Evolutionary conservation across 1,140 invertebrate genomes (phyloP), one percentile per base, ranked within the genome.

Genomic region (Camponotus floridanus): DNA sequence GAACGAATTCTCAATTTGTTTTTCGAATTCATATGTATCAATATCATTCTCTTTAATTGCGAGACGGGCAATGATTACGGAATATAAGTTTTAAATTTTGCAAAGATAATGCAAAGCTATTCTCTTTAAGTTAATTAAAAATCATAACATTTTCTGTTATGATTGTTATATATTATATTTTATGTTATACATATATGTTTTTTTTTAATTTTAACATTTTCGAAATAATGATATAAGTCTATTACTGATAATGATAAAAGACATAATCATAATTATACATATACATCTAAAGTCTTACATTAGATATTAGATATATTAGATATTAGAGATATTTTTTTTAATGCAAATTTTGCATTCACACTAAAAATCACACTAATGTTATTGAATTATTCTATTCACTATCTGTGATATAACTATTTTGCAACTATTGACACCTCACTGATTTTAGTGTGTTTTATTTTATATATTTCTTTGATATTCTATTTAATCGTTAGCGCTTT

Each of bases 131-230:
- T 65, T 26, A 78, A 65, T 78, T 45, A 48, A 78, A 76, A 31
- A 48, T 65, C 39, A 11, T 64, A 76, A 64, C 55, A 76, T 78
- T 65, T 65, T 64, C 31, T 64, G 76, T 78, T 78, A 65, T 48
- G 42, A 48, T 65, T 78, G 59, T 78, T 78, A 78, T 78, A 76
- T 76, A 78, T 78, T 78, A 78, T 78, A 78, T 78, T 65, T 65
- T 78, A 31, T 81, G 62, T 71, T 71, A 71, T 36, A 78, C 48
- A 33, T 81, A 39, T 78, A 65, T 13, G 59, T 78, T 48, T 78
- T 78, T 26, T 51, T 51, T 78, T 78, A 76, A 76, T 59, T 76
- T 15, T 21, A 76, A 31, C 42, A 55, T 76, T 76, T 51, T 76
- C 15, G 55, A 31, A 6, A 39, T 59, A 6, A 39, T 59, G 61